These are phyloP conservation scores for Brachionus plicatilis DNA, from an alignment of 1,140 invertebrate genomes.

Conservation along the genomic window DNA sequence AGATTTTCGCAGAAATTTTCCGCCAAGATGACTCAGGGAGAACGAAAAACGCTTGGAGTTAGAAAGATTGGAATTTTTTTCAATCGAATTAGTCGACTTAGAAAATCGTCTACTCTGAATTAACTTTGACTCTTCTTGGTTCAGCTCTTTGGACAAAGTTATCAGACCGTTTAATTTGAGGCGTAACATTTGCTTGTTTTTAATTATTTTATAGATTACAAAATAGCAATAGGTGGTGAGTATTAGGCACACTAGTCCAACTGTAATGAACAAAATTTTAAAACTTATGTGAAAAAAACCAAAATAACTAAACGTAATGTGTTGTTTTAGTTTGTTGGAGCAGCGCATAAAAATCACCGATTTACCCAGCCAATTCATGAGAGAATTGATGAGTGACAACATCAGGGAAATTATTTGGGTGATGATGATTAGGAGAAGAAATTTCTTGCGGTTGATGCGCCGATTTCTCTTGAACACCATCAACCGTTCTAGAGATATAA, in stretches of 20 bases:
- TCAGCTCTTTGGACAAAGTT: slow-evolving; percentile 2
- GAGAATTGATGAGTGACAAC: background rate
- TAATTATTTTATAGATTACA: slow-evolving; percentile 33
- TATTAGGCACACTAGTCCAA: background rate
- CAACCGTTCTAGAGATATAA: slow-evolving; percentile 6
- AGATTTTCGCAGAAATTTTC: background rate
- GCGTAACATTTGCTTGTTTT: slow-evolving; percentile 7
- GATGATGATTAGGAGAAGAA: background rate
- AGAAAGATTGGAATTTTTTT: background rate
- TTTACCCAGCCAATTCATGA: background rate
- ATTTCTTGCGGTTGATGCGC: background rate
- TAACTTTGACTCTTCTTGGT: background rate
- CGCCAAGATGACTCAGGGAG: background rate
- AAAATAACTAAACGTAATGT: background rate
- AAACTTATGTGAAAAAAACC: background rate
- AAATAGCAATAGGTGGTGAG: slow-evolving; percentile 21
- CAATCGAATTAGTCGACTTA: background rate
- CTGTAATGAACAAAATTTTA: background rate
- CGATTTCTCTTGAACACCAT: slow-evolving; percentile 28
- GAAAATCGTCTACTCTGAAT: background rate
- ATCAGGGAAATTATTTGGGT: background rate
- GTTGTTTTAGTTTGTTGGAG: background rate
- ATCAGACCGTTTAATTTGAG: slow-evolving; percentile 12
- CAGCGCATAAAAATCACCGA: slow-evolving; percentile 1
- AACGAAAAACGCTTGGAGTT: background rate